Percentiles rank a stretch among this genome's conserved stretches.
Conservation (phyloP, 2,797 vertebrate species). For the Acanthopagrus latus region DNA sequence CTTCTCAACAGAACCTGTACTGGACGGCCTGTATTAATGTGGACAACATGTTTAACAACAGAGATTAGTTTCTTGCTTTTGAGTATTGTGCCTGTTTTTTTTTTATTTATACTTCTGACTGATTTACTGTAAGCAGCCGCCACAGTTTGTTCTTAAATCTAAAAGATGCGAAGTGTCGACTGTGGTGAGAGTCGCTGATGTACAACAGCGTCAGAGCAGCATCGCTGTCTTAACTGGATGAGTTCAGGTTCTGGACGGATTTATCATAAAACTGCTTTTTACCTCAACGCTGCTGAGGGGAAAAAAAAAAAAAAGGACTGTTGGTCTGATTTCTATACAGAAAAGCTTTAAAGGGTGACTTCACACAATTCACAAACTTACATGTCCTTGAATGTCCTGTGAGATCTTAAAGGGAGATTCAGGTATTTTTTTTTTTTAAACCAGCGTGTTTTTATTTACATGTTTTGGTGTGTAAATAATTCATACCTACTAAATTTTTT, state of each 20-base stretch:
- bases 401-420: not conserved
- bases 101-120: conserved; percentile 25
- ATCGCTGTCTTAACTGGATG: conserved; percentile 1
- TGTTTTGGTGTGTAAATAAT: too few species aligned
- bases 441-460: too few species aligned
- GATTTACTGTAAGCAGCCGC: not conserved
- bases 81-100: conserved; percentile 60
- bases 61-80: conserved; percentile 34
- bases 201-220: not conserved
- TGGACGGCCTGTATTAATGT: conserved; percentile 8
- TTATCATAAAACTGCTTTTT: conserved; percentile 2
- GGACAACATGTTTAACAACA: conserved; percentile 5
- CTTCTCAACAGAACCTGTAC: conserved; percentile 7
- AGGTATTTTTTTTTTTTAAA: too few species aligned
- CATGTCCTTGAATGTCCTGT: conserved; percentile 10
- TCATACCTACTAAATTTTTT: too few species aligned
- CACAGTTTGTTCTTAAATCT: conserved; percentile 14
- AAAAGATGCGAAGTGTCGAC: conserved; percentile 13
- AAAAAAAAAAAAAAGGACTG: not conserved
- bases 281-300: not conserved
- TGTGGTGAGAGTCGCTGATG: conserved; percentile 1
- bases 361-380: conserved; percentile 36
- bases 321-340: not conserved
- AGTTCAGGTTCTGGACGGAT: conserved; percentile 8
- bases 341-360: conserved; percentile 31